Percentiles rank a stretch among this genome's conserved stretches.
These are phyloP conservation scores for Tridacna gigas DNA, from an alignment of 2,888 invertebrate species.

Conservation along the genomic window DNA sequence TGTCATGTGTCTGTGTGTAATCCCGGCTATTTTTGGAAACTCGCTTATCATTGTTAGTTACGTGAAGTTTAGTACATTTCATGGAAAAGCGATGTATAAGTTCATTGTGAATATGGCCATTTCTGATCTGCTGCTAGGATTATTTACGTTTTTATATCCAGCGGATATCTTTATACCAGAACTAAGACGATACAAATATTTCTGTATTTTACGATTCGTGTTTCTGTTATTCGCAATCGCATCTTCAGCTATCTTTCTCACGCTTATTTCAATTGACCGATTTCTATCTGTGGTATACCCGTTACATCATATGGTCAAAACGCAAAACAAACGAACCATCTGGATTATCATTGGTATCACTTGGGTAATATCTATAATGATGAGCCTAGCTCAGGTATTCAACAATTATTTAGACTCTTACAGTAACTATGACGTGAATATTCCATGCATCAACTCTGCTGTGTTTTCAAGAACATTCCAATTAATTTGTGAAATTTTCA, in stretches of 20 bases:
- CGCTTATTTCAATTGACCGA: conserved; percentile 9
- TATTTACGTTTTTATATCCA: background rate
- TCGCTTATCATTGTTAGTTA: background rate
- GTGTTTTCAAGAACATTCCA: background rate
- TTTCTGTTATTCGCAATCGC: background rate
- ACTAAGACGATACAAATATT: background rate
- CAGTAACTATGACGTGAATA: background rate
- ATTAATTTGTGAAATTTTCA: background rate
- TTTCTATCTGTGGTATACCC: background rate
- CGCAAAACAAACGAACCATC: background rate
- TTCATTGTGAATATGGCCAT: conserved; percentile 9
- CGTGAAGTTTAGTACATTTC: background rate
- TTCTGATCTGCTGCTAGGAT: background rate
- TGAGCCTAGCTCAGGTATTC: background rate
- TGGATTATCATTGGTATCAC: background rate
- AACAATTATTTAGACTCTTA: background rate
- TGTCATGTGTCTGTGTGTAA: background rate
- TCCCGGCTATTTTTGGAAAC: conserved; percentile 7
- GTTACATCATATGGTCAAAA: background rate
- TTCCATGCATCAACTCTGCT: background rate
- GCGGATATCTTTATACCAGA: background rate
- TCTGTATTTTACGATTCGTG: conserved; percentile 11
- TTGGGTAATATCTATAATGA: background rate
- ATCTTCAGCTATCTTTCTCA: background rate
- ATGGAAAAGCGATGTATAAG: conserved; percentile 7